Evolutionary conservation across 2,888 invertebrate genomes (phyloP), one percentile per base, ranked within the genome.

Genomic region (Pristionchus mayeri): DNA sequence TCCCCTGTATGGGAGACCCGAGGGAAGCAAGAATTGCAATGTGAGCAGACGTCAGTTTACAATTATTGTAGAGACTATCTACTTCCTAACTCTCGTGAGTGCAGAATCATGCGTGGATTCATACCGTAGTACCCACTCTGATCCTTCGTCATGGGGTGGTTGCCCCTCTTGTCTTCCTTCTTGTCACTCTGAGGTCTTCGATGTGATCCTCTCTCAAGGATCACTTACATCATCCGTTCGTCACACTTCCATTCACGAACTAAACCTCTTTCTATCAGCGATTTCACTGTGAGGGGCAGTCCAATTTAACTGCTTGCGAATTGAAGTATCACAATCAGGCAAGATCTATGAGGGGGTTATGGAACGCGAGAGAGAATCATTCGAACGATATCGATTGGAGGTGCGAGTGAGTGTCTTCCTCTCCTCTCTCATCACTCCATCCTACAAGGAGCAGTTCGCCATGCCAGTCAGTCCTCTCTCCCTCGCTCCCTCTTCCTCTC

Each of bases 291-390:
- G 30, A 30, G 0, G 63, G 63, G 0, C 63, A 63, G 63, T 30
- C 63, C 1, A 63, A 63, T 34, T 34, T 34, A 21, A 63, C 63
- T 1, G 63, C 63, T 0, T 63, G 63, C n/a, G 63, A 63, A 21
- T 18, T 63, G 63, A 30, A 63, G 63, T 63, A 63, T 18, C n/a
- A 18, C 16, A 63, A 63, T 37, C 63, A 63, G 63, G 63, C 34
- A 34, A 24, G 24, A 6, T 9, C 13, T 44, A 44, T 44, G 6
- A n/a, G 7, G 16, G 24, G n/a, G 6, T 57, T 24, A 2, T 0
- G 11, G n/a, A 24, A 24, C 54, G 21, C 1, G 18, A 13, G 6
- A 54, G 54, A 54, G 54, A 54, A 21, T 11, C 7, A 13, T 16
- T 16, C 16, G 4, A 2, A 3, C 2, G 2, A 50, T 16, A 11